A percentile compares a stretch with the other conserved stretches of the same genome.
Evolutionary conservation across 2,113 vertebrate species (phyloP).

Genomic region (Pseudois nayaur): DNA sequence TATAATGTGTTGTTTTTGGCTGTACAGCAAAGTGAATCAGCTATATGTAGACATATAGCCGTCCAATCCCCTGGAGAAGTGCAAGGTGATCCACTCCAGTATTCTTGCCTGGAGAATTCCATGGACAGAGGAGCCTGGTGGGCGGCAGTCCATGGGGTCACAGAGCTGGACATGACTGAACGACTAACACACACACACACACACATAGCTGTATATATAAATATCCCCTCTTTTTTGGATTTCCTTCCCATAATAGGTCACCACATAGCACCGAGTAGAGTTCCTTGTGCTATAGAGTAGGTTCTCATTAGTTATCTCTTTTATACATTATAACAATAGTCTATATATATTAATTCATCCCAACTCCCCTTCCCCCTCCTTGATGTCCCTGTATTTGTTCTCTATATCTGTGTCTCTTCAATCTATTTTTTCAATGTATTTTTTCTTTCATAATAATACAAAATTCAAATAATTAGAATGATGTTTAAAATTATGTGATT

Average conservation of each 20-base stretch:
- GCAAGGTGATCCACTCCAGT: neutral
- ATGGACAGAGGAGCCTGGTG: neutral
- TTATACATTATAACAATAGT: neutral
- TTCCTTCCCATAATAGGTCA: neutral
- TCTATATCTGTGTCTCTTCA: neutral
- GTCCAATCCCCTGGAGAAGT: neutral
- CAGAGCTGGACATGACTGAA: neutral
- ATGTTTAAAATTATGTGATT: neutral
- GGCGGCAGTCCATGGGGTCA: neutral
- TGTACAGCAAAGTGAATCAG: neutral
- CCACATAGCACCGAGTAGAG: neutral
- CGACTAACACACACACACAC: rapidly evolving
- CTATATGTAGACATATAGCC: neutral
- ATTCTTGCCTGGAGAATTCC: neutral
- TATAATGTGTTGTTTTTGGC: neutral
- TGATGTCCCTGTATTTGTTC: neutral
- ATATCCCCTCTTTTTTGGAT: neutral
- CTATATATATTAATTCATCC: neutral
- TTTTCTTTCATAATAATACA: neutral
- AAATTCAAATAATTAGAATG: slow-evolving; percentile 35
- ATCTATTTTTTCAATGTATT: neutral
- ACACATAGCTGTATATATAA: neutral
- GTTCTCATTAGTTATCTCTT: neutral
- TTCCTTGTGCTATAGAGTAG: neutral
- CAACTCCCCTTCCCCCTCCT: neutral